phyloP scores from a whole-genome alignment of 1,140 invertebrate genomes.

The Lutraria rhynchaena region DNA sequence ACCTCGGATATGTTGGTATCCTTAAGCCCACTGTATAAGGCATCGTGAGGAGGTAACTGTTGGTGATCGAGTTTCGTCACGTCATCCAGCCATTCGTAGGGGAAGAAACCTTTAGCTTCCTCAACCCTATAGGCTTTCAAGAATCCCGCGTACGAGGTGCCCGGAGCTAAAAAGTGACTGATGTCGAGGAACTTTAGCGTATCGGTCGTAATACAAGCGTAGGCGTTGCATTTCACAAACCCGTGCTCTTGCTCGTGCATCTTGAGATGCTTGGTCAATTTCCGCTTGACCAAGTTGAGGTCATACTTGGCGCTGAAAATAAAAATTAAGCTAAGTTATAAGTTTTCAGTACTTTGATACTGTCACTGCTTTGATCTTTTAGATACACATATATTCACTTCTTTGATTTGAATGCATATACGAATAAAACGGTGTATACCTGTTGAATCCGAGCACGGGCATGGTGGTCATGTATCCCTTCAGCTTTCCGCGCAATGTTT shows the following conservation, averaged over 20 bases:
- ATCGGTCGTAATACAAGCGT: constrained; percentile 49
- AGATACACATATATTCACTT: no score
- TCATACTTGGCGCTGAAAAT: constrained; percentile 60
- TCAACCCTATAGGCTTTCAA: constrained; percentile 59
- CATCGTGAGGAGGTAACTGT: constrained; percentile 23
- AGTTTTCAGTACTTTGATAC: no score
- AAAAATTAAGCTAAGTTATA: no score
- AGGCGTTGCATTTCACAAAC: constrained; percentile 45
- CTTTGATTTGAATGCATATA: no score
- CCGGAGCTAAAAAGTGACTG: constrained; percentile 63
- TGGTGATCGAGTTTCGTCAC: constrained; percentile 39
- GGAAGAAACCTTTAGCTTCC: constrained; percentile 64
- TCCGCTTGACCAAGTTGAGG: constrained; percentile 52
- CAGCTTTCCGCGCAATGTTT: not conserved
- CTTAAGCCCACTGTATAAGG: constrained; percentile 62
- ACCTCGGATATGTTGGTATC: constrained; percentile 51
- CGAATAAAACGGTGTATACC: not conserved
- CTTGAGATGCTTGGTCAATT: constrained; percentile 33
- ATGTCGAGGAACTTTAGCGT: constrained; percentile 59
- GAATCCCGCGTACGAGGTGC: constrained; percentile 56
- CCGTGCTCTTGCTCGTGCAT: constrained; percentile 19
- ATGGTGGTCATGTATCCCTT: constrained; percentile 23
- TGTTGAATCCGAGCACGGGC: constrained; percentile 55
- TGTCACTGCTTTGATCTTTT: no score
- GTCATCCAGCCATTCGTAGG: constrained; percentile 59